These are phyloP conservation scores for Nebria ingens DNA, from an alignment of 1,140 invertebrate species.

Conservation along the genomic window DNA sequence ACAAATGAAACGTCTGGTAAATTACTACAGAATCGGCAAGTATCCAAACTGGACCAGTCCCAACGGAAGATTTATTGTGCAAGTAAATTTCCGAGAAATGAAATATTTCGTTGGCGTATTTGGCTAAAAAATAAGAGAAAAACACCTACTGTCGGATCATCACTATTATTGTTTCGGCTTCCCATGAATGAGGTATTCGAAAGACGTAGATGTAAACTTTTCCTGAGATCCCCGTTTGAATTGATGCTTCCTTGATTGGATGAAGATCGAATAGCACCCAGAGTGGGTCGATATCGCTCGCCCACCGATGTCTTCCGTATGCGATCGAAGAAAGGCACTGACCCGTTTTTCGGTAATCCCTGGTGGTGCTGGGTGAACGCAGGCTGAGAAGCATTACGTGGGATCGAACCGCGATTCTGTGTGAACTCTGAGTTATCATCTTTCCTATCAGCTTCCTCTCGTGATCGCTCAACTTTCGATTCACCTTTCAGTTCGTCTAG, in stretches of 20 bases:
- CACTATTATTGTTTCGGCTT: constrained; percentile 48
- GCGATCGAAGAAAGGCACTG: constrained; percentile 76
- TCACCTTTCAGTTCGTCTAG: constrained; percentile 35
- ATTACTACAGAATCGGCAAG: neutral
- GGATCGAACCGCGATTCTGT: constrained; percentile 36
- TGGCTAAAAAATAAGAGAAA: neutral
- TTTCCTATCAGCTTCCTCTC: constrained; percentile 26
- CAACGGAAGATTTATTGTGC: neutral
- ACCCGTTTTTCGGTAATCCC: constrained; percentile 72
- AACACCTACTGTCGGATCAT: constrained; percentile 43
- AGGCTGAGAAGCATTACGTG: constrained; percentile 72
- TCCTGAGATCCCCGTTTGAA: constrained; percentile 36
- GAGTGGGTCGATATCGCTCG: constrained; percentile 64
- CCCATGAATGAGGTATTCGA: constrained; percentile 48
- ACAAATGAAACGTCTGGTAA: too few species aligned
- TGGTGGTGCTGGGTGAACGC: constrained; percentile 71
- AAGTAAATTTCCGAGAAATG: neutral
- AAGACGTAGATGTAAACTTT: constrained; percentile 42
- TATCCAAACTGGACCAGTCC: neutral
- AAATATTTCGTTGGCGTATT: neutral
- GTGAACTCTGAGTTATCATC: constrained; percentile 32
- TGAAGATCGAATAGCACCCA: constrained; percentile 62
- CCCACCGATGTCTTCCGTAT: constrained; percentile 69
- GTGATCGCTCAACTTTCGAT: constrained; percentile 18
- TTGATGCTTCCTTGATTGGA: constrained; percentile 51